Base-by-base conservation (phyloP, 2,888 invertebrate species). In the Zelleria hepariella region DNA sequence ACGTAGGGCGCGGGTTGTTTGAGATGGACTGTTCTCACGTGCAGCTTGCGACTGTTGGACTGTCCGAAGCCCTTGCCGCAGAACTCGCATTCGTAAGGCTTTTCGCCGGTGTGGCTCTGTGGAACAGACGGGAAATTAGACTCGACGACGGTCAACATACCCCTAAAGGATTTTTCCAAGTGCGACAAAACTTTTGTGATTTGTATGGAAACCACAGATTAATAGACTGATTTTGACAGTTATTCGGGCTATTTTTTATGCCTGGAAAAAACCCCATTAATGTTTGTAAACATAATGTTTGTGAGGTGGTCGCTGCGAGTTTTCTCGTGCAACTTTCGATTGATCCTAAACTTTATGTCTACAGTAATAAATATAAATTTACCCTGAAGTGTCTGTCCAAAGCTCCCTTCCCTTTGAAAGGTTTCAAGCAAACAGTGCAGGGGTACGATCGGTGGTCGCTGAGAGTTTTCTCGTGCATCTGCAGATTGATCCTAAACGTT, bases 391-490 rank as follows among this genome's bases (percentile, higher is more conserved):
- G 86, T 4, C 85, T 64, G 61, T 83, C 82, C 8, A 86, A 69
- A 0, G 85, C 86, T 1, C 82, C 83, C 62, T 86, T 86, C 58
- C 78, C 69, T 68, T 86, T 86, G 74, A 86, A 86, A 0, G 78
- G 84, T 69, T 86, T 86, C 52, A 67, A 66, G 67, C 86, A 86
- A 2, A 82, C 70, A 59, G 68, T 57, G 74, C 86, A 86, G 5
- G 78, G 69, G 68, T 84, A 76, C 10, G 86, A 86, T 0, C 86
- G 66, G 10, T 59, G 57, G 59, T 86, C 84, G 5, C 84, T 84
- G 68, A 86, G 86, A n/a, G 80, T 82, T 60, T 78, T 77, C 67
- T 74, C 75, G 67, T 86, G 86, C 76, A 82, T 80, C 65, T 77
- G 77, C 62, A 86, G 77, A 73, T 86, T 86, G 64, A 75, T 77